Evolutionary conservation across 2,113 vertebrate genomes (phyloP).

Genomic region (Aldabrachelys gigantea): DNA sequence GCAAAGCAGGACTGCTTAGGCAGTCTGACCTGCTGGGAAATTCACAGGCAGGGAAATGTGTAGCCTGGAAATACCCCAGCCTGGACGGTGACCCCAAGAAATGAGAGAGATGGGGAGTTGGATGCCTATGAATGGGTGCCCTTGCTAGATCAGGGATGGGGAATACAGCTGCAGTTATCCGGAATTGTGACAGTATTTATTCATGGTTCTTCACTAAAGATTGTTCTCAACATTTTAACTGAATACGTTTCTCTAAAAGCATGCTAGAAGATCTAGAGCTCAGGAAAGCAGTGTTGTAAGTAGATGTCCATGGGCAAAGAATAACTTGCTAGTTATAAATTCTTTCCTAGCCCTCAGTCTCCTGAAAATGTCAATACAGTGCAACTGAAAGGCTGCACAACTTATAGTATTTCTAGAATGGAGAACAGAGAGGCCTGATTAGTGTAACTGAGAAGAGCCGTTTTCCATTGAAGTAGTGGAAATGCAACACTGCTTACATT

Average conservation of each 20-base stretch:
- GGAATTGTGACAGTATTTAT: neutral
- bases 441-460: too few species aligned
- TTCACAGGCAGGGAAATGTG: too few species aligned
- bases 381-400: conserved; percentile 12
- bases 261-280: neutral
- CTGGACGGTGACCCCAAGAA: neutral
- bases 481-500: neutral
- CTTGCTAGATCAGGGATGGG: neutral
- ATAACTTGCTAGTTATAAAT: conserved; percentile 20
- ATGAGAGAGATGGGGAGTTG: neutral
- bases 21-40: neutral
- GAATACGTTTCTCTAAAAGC: neutral
- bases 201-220: neutral
- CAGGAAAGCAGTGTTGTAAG: conserved; percentile 20
- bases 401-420: neutral
- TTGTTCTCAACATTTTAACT: neutral
- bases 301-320: neutral
- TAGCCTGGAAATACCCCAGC: neutral
- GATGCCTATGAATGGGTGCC: neutral
- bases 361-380: conserved; percentile 25
- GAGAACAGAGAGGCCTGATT: conserved; percentile 29
- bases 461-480: neutral
- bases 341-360: neutral
- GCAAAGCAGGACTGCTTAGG: neutral
- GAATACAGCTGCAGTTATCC: neutral